phyloP scores from a whole-genome alignment of 2,888 invertebrate species.

The Helobdella robusta region DNA sequence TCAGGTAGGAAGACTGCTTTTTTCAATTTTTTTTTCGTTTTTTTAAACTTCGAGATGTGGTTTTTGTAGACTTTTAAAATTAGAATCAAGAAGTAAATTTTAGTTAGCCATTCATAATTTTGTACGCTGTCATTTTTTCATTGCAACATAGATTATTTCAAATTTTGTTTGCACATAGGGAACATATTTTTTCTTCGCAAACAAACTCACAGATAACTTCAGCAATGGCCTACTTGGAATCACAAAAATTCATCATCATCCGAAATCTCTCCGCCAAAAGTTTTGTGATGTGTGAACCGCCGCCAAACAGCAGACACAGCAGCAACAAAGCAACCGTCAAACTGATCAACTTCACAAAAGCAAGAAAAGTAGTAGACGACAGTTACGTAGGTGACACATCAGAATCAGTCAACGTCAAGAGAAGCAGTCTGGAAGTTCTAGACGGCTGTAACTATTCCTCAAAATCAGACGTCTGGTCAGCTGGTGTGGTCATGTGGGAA shows the following conservation, averaged over 20 bases:
- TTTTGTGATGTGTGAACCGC: constrained; percentile 32
- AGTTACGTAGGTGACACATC: constrained; percentile 31
- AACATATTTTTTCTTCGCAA: not conserved
- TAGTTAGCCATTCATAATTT: not conserved
- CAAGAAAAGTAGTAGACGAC: constrained; percentile 33
- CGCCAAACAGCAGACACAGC: constrained; percentile 31
- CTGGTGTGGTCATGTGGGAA: constrained; percentile 35
- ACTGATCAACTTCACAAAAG: constrained; percentile 33
- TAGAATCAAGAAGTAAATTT: not conserved
- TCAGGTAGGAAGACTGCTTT: not conserved
- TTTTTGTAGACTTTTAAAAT: not conserved
- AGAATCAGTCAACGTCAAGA: constrained; percentile 34
- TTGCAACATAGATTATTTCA: no score
- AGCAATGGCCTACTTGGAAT: constrained; percentile 34
- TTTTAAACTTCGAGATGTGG: constrained; percentile 30
- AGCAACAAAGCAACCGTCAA: constrained; percentile 31
- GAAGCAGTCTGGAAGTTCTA: constrained; percentile 36
- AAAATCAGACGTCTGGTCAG: constrained; percentile 36
- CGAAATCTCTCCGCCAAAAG: constrained; percentile 33
- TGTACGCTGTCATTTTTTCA: not conserved
- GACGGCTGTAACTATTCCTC: constrained; percentile 33
- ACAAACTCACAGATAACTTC: constrained; percentile 30
- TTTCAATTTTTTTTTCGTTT: no score
- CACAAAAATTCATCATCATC: constrained; percentile 32
- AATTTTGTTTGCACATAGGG: no score